Percentiles rank a stretch among this genome's conserved stretches.
Conservation (phyloP, 2,113 vertebrate genomes). For the Pleuronectes platessa region DNA sequence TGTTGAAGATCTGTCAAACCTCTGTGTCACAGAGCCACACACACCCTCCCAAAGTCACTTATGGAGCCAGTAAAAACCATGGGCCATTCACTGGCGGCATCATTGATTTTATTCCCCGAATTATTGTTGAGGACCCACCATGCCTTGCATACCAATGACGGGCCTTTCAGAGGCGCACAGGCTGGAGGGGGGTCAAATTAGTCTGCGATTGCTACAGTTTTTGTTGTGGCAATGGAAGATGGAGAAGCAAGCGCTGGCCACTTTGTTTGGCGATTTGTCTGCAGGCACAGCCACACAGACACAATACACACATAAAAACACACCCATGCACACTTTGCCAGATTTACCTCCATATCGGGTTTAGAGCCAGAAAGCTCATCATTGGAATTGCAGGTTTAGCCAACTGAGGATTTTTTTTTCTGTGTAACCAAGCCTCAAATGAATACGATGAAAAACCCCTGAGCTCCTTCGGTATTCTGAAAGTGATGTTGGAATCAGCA, state of each 20-base stretch:
- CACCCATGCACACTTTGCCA: constrained; percentile 50
- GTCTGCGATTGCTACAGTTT: constrained; percentile 44
- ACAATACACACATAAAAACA: constrained; percentile 38
- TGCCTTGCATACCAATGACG: constrained; percentile 76
- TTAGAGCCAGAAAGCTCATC: constrained; percentile 72
- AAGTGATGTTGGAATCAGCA: constrained; percentile 43
- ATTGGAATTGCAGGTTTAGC: constrained; percentile 72
- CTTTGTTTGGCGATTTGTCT: constrained; percentile 49
- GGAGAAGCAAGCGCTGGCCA: constrained; percentile 42
- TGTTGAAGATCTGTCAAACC: constrained; percentile 81
- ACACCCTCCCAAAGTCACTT: constrained; percentile 68
- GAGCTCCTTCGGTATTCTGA: constrained; percentile 51
- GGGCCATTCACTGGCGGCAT: constrained; percentile 72
- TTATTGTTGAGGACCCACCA: constrained; percentile 75
- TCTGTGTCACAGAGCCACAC: constrained; percentile 60
- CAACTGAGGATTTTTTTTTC: constrained; percentile 71
- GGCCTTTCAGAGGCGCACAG: constrained; percentile 41
- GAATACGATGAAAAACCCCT: constrained; percentile 64
- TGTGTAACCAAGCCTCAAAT: constrained; percentile 70
- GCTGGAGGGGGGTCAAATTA: constrained; percentile 34
- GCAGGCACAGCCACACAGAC: constrained; percentile 12
- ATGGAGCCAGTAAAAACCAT: constrained; percentile 77
- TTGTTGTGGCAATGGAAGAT: constrained; percentile 51
- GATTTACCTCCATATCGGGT: constrained; percentile 51
- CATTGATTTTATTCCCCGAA: constrained; percentile 80